Evolutionary conservation across 2,888 invertebrate genomes (phyloP), one percentile per base, ranked within the genome.

Genomic region (Drymonia ruficornis): DNA sequence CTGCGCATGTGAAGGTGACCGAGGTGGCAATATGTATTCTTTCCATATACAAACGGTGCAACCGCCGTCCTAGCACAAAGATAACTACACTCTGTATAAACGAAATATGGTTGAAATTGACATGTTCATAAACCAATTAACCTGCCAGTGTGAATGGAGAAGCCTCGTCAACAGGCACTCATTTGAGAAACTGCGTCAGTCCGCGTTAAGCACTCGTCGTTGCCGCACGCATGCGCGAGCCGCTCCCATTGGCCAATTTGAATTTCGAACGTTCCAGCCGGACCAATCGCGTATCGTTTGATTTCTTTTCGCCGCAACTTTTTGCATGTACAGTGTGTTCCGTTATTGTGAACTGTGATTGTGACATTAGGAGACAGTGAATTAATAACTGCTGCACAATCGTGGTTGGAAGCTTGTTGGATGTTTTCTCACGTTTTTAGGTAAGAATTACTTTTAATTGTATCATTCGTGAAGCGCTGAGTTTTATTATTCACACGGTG

Each of bases 1-100:
- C 75, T 81, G 88, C 86, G 85, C 87, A 89, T 87, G 80, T 86
- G 88, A 90, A 89, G 90, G 90, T 86, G 78, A 90, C 76, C 83
- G 81, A 90, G 87, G 88, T 89, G 86, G 81, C 83, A 86, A 77
- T 80, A 70, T 63, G 51, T 73, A 62, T 44, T 61, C 44, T 48
- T 34, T 23, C 42, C 53, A 13, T 15, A 23, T 36, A 18, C 67
- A 76, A 84, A 80, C 34, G 72, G 31, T 67, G 8, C 72, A 83
- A 74, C 43, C 36, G 56, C 63, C 62, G 56, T 53, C 36, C 36
- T 28, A 0, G 3, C 23, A n/a, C 55, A 53, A 19, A 1, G 34
- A 47, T 13, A 13, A 18, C n/a, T 47, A 19, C 19, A 59, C 53
- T 51, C 60, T 65, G 46, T 7, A 0, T 0, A 0, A 1, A 0